Base-by-base conservation (phyloP, 2,797 vertebrate genomes). In the Pogoniulus pusillus region DNA sequence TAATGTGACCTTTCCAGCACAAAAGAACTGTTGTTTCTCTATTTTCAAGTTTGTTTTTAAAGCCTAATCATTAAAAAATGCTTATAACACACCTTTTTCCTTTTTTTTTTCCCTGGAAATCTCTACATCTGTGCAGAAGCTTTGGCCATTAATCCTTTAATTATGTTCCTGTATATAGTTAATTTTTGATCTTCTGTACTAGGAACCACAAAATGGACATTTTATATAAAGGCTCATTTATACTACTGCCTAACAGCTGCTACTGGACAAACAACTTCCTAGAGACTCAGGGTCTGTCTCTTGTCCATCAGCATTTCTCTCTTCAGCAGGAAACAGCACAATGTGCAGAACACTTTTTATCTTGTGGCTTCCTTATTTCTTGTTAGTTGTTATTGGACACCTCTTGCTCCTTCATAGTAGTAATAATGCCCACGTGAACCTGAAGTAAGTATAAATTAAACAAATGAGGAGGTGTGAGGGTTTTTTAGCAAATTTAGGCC, bases 131-230 rank as follows among this genome's bases (percentile, higher is more conserved):
- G 91, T 95, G 84, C 63, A 85, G 78, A 90, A 95, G 78, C 64
- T 94, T 95, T 96, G 93, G 70, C 82, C 58, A 95, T 97, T 97
- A 97, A 97, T 97, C 91, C 91, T 95, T 95, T 97, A 97, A 97
- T 97, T 97, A 93, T 91, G 62, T 96, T 96, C 74, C 90, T 94
- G 93, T 29, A 86, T 93, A 70, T 93, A 92, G 95, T 97, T 96
- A 96, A 96, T 96, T 97, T 96, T 96, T 97, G 93, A 96, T 97
- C 93, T 96, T 93, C 85, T 91, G 49, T 84, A 87, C 78, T 85
- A 96, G 77, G 73, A 95, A 95, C 75, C 70, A 83, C 96, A 95
- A 96, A 96, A 94, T 94, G 83, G 30, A 9, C 65, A 74, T 94
- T 95, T 97, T 95, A 73, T 88, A 87, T 90, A 93, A 96, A 96